Conservation (phyloP, 1,140 invertebrate genomes). For the Diuraphis noxia region DNA sequence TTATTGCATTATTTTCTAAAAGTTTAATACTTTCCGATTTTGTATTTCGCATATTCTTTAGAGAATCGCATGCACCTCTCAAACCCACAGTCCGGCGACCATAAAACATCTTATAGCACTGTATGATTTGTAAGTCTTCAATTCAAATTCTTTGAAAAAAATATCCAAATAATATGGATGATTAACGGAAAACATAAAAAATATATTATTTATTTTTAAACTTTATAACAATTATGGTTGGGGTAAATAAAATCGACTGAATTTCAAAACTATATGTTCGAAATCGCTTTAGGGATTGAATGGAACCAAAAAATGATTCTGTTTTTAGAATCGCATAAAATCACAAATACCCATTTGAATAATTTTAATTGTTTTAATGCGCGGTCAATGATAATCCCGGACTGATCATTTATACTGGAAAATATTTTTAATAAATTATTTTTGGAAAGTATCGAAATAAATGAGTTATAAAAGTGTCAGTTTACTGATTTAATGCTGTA, state of each 20-base stretch:
- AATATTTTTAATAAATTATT: background rate
- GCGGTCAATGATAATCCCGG: background rate
- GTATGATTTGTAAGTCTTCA: background rate
- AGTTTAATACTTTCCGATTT: background rate
- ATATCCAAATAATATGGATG: background rate
- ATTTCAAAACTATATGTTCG: background rate
- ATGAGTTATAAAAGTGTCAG: conserved; percentile 8
- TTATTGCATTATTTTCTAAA: background rate
- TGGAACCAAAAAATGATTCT: background rate
- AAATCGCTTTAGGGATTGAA: background rate
- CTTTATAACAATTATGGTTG: background rate
- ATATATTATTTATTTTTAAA: background rate
- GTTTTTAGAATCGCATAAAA: background rate
- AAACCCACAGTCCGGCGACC: too few species aligned
- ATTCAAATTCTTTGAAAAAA: background rate
- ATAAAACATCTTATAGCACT: background rate
- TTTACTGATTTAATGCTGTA: background rate
- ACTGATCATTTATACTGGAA: background rate
- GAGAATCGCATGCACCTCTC: background rate
- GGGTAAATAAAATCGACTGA: background rate
- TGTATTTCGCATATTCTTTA: background rate
- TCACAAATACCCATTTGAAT: background rate
- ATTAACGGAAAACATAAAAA: background rate
- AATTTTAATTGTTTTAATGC: conserved; percentile 7
- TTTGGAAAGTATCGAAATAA: conserved; percentile 1